phyloP scores from a whole-genome alignment of 2,797 vertebrate species.

The Moxostoma hubbsi region DNA sequence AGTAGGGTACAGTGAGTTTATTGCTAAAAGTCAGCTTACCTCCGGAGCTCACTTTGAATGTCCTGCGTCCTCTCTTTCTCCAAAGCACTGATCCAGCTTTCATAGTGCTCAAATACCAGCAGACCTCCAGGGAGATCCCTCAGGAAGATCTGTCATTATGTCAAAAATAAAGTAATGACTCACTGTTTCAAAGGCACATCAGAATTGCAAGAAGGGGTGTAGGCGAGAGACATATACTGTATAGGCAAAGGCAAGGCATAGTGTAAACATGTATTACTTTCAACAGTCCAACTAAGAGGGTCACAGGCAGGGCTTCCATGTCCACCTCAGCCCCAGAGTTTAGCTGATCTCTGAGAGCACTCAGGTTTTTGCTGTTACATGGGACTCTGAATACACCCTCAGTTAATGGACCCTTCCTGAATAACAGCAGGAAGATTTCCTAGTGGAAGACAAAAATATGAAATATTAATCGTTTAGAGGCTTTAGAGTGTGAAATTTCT shows the following conservation, averaged over 20 bases:
- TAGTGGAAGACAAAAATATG: slow-evolving; percentile 57
- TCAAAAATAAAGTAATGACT: slow-evolving; percentile 16
- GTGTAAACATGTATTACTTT: slow-evolving; percentile 77
- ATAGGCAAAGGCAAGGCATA: background rate
- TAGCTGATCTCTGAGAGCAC: slow-evolving; percentile 86
- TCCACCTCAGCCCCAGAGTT: slow-evolving; percentile 80
- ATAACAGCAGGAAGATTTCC: slow-evolving; percentile 86
- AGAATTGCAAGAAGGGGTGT: background rate
- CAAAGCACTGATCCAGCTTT: slow-evolving; percentile 86
- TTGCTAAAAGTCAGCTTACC: slow-evolving; percentile 72
- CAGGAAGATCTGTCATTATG: slow-evolving; percentile 87
- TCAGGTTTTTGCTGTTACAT: slow-evolving; percentile 87
- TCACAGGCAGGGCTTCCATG: slow-evolving; percentile 79
- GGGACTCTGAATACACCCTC: slow-evolving; percentile 93
- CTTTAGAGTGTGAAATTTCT: no score
- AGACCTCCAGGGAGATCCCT: slow-evolving; percentile 90
- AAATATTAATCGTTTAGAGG: background rate
- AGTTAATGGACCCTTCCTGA: slow-evolving; percentile 83
- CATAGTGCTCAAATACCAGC: slow-evolving; percentile 82
- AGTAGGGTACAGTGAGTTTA: no score
- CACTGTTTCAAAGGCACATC: background rate
- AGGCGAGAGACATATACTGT: background rate
- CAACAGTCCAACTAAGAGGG: slow-evolving; percentile 86
- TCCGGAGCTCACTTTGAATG: slow-evolving; percentile 78
- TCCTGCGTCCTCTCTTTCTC: slow-evolving; percentile 74